Evolutionary conservation across 2,888 invertebrate species (phyloP).

Genomic region (Timema cristinae): DNA sequence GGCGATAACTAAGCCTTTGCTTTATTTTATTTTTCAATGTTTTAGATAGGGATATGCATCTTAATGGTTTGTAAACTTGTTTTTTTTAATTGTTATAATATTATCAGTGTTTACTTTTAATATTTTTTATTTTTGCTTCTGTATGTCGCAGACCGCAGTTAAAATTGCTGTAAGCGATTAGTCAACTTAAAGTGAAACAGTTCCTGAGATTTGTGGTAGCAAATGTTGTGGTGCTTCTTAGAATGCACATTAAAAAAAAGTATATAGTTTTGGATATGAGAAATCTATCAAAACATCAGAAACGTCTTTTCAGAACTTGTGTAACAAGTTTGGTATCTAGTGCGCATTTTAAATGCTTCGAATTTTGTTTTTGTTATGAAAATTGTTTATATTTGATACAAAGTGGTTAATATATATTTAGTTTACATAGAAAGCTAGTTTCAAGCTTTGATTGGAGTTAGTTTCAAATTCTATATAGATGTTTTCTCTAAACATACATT

Average conservation of each 20-base stretch:
- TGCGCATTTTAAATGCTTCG: too few species aligned
- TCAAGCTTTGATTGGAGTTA: neutral
- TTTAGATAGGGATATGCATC: slow-evolving; percentile 22
- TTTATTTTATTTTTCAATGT: slow-evolving; percentile 30
- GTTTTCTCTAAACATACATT: too few species aligned
- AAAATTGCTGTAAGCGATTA: slow-evolving; percentile 30
- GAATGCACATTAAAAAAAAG: slow-evolving; percentile 28
- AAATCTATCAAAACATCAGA: too few species aligned
- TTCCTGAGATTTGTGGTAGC: slow-evolving; percentile 35
- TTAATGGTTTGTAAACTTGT: slow-evolving; percentile 21
- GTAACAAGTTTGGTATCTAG: too few species aligned
- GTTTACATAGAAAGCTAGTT: slow-evolving; percentile 4
- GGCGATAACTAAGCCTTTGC: slow-evolving; percentile 28
- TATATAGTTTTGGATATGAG: neutral
- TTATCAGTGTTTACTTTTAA: slow-evolving; percentile 18
- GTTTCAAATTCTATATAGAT: too few species aligned
- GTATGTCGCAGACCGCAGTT: neutral
- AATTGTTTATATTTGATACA: neutral
- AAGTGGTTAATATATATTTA: neutral
- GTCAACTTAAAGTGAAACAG: slow-evolving; percentile 34
- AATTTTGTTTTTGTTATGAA: too few species aligned
- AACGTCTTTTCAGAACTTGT: too few species aligned
- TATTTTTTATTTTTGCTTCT: slow-evolving; percentile 25
- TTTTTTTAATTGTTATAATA: slow-evolving; percentile 8
- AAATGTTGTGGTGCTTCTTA: slow-evolving; percentile 33